Base-by-base conservation (phyloP, 2,888 invertebrate species). In the Idaea biselata region DNA sequence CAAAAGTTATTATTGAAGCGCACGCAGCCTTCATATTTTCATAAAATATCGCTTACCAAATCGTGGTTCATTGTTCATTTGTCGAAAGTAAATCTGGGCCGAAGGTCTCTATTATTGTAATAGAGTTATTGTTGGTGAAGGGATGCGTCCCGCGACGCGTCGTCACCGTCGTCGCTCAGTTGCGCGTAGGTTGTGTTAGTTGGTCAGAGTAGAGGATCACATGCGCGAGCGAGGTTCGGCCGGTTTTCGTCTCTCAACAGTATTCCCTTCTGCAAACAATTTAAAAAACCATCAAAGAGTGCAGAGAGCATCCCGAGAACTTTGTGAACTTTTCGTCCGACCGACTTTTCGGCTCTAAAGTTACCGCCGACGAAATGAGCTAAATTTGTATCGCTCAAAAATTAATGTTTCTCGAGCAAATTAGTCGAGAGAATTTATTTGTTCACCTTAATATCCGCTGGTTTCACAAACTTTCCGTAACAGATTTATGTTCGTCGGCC, bases 361-460 rank as follows among this genome's bases (percentile, higher is more conserved):
- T 33, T 11, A 11, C 4, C 11, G 44, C 44, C 44, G 44, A 44
- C 44, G 44, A 44, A 44, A 44, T 44, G 6, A 7, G 14, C 44
- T 44, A 11, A 44, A 44, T 44, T 44, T 7, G 44, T 44, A 44
- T 44, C 44, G 44, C 44, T 44, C 14, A 14, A 44, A n/a, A 44
- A 44, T 44, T 8, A 44, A 44, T 44, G 44, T 44, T 44, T 14
- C 14, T 14, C 44, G 44, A 44, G 11, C 55, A 33, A 60, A 63
- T 60, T 58, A 60, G 44, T 44, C 44, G 44, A 44, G 44, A 44
- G 8, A 44, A 44, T 44, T 44, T 44, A 44, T 44, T 44, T 44
- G 11, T 44, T 7, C 44, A 44, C 44, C 44, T 44, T 44, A 44
- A 44, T 44, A 14, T 44, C 14, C 44, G 8, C 0, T 3, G 44